Base-by-base conservation (phyloP, 2,888 invertebrate species). In the Teleiodes luculella region DNA sequence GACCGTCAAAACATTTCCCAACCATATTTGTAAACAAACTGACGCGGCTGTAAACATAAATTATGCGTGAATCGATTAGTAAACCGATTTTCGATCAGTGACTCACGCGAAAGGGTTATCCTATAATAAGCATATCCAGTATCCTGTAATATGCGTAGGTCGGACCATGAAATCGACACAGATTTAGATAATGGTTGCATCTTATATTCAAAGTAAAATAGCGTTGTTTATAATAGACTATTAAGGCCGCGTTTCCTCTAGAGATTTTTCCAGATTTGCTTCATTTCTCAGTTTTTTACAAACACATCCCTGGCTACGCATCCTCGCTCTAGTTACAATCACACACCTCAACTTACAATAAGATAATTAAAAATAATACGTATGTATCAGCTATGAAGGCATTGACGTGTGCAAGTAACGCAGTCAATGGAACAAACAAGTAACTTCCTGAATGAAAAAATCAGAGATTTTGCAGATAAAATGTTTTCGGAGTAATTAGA, bases 161-260 rank as follows among this genome's bases (percentile, higher is more conserved):
- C 61, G 72, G 58, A 65, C 74, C 74, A 72, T 79, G 75, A 78
- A 80, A 78, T 83, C 70, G 70, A 69, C 65, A 76, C 70, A 76
- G 35, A 68, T 62, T 59, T 61, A 69, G 63, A 68, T 71, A 67
- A 76, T 68, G 64, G 67, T 74, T 78, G 79, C 71, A 80, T 83
- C 83, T 68, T 78, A 83, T 81, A 61, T 63, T 60, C 57, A 55
- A 45, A 63, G 62, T 67, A 59, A 68, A 70, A 64, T 66, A 65
- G 64, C 60, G 62, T 60, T 60, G 65, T 71, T 28, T 43, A 24
- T 28, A 28, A 43, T 6, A 28, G n/a, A 11, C 10, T 43, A 24
- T 43, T 3, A 43, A 1, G 11, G 16, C 6, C n/a, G n/a, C n/a
- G n/a, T n/a, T n/a, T n/a, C n/a, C n/a, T n/a, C n/a, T n/a, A n/a